Conservation (phyloP, 2,113 vertebrate genomes). For the Rutilus rutilus region DNA sequence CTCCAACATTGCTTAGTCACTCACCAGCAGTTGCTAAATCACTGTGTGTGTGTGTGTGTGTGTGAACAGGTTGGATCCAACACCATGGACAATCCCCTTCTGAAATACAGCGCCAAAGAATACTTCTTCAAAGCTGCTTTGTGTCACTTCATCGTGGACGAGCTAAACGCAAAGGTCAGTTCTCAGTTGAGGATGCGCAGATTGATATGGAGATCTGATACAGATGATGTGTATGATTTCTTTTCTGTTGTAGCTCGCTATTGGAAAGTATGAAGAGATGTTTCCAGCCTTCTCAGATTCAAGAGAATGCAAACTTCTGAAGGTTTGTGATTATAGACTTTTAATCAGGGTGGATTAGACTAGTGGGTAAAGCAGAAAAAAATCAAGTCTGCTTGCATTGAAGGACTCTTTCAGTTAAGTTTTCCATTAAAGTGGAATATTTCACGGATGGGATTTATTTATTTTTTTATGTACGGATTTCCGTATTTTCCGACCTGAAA, state of each 20-base stretch:
- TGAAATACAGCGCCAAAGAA: constrained; percentile 98
- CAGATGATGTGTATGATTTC: not conserved
- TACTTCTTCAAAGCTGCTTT: constrained; percentile 99
- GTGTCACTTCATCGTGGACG: constrained; percentile 97
- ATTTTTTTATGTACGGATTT: no score
- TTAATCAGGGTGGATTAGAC: not conserved
- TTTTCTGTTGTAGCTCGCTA: constrained; percentile 82
- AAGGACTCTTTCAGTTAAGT: not conserved
- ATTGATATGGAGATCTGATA: not conserved
- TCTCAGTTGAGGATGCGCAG: not conserved
- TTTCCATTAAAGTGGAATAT: no score
- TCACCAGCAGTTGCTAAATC: not conserved
- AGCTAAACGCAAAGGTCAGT: constrained; percentile 93
- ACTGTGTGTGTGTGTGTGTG: not conserved
- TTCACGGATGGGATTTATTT: no score
- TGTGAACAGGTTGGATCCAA: constrained; percentile 86
- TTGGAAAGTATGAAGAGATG: constrained; percentile 99
- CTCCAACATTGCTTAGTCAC: not conserved
- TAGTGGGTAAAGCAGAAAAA: not conserved
- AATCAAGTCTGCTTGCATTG: not conserved
- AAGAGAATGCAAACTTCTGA: constrained; percentile 96
- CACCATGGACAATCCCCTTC: constrained; percentile 95
- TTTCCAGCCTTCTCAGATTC: constrained; percentile 98
- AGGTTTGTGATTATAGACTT: constrained; percentile 73
- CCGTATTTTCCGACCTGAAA: no score